phyloP scores from a whole-genome alignment of 1,140 invertebrate genomes.

The Cydia strobilella region DNA sequence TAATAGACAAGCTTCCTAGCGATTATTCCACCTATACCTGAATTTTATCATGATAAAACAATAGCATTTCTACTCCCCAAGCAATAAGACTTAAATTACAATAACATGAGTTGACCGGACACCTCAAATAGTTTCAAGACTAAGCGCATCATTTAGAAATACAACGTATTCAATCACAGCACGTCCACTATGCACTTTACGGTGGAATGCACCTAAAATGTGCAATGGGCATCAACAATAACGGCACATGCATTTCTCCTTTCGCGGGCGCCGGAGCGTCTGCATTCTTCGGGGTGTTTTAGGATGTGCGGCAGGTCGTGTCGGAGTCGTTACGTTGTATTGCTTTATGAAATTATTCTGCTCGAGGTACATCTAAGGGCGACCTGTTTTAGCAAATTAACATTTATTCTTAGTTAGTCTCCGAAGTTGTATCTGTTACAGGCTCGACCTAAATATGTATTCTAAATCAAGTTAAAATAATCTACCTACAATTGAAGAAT shows the following conservation, averaged over 20 bases:
- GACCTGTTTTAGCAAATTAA: too few relatives aligned
- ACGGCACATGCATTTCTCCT: slow-evolving; percentile 28
- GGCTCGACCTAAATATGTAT: too few relatives aligned
- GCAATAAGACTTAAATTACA: slow-evolving; percentile 4
- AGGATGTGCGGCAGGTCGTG: slow-evolving; percentile 1
- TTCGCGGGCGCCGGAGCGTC: slow-evolving; percentile 55
- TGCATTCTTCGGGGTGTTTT: slow-evolving; percentile 39
- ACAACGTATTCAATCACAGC: slow-evolving; percentile 26
- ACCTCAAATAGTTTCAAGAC: slow-evolving; percentile 3
- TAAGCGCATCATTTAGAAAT: slow-evolving; percentile 18
- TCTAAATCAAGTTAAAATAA: too few relatives aligned
- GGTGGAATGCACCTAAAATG: slow-evolving; percentile 18
- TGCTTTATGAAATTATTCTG: not conserved
- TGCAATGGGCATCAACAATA: slow-evolving; percentile 15
- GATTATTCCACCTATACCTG: not conserved
- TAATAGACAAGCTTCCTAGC: not conserved
- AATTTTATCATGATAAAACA: not conserved
- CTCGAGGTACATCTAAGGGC: too few relatives aligned
- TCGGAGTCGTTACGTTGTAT: slow-evolving; percentile 36
- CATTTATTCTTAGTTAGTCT: too few relatives aligned
- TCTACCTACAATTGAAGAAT: too few relatives aligned
- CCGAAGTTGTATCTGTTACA: too few relatives aligned
- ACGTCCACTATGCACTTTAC: slow-evolving; percentile 7
- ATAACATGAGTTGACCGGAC: not conserved
- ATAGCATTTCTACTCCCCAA: not conserved